Evolutionary conservation across 2,888 invertebrate genomes (phyloP).

Genomic region (Ptilodon capucinus): DNA sequence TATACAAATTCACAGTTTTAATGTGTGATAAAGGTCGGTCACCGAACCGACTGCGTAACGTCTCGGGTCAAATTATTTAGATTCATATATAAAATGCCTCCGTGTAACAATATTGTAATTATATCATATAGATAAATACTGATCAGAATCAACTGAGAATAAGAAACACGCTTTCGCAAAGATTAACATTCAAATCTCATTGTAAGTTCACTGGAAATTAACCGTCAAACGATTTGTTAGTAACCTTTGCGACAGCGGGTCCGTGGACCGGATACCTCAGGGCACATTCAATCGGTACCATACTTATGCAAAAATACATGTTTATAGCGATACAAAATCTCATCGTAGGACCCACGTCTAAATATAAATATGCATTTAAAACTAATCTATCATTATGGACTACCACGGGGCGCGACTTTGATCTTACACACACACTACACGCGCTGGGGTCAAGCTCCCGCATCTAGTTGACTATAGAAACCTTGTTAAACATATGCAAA

Average conservation of each 20-base stretch:
- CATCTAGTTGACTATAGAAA: slow-evolving; percentile 45
- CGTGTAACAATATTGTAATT: slow-evolving; percentile 7
- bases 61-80: not conserved
- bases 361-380: slow-evolving; percentile 54
- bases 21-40: not conserved
- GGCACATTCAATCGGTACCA: slow-evolving; percentile 29
- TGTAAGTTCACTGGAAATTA: too few relatives aligned
- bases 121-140: not conserved
- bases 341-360: slow-evolving; percentile 60
- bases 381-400: slow-evolving; percentile 49
- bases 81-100: slow-evolving; percentile 11
- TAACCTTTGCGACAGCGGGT: not conserved
- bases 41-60: slow-evolving; percentile 4
- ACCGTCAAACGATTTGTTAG: not conserved
- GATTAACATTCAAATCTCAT: not conserved
- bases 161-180: slow-evolving; percentile 14
- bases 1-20: not conserved
- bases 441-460: slow-evolving; percentile 30
- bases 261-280: not conserved
- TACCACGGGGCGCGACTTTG: slow-evolving; percentile 39
- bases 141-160: not conserved
- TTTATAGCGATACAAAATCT: slow-evolving; percentile 64
- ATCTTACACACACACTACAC: slow-evolving; percentile 12
- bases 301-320: slow-evolving; percentile 64
- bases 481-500: slow-evolving; percentile 47